phyloP scores from a whole-genome alignment of 1,140 invertebrate genomes.

The Apis dorsata region DNA sequence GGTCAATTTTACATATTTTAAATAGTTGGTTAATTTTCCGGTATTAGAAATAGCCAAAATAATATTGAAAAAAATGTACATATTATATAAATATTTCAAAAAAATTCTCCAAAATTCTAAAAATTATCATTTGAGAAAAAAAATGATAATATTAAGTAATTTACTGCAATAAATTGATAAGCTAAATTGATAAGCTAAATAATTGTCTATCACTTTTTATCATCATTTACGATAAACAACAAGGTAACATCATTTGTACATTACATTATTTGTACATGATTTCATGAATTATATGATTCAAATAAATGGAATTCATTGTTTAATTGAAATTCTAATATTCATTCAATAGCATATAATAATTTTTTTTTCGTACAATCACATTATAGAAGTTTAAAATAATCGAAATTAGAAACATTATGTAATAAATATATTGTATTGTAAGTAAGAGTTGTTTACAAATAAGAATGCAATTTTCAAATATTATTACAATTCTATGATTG shows the following conservation, averaged over 20 bases:
- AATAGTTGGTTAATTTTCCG: constrained; percentile 22
- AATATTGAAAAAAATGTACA: not conserved
- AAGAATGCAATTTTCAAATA: not conserved
- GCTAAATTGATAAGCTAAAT: not conserved
- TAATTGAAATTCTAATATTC: constrained; percentile 9
- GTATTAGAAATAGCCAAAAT: constrained; percentile 25
- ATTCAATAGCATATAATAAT: not conserved
- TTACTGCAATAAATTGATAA: not conserved
- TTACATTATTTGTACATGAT: not conserved
- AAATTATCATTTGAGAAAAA: constrained; percentile 15
- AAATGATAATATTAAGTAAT: not conserved
- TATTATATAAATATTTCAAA: not conserved
- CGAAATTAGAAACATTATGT: constrained; percentile 22
- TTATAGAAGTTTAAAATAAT: constrained; percentile 17
- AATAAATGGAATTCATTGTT: not conserved
- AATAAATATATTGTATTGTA: constrained; percentile 3
- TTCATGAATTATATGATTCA: not conserved
- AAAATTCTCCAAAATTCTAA: constrained; percentile 31
- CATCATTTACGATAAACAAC: not conserved
- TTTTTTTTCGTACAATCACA: not conserved
- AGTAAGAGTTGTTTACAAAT: not conserved
- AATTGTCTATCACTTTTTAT: not conserved
- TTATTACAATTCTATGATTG: constrained; percentile 25
- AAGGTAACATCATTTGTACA: not conserved
- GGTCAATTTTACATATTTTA: not conserved